Evolutionary conservation across 2,888 invertebrate species (phyloP).

Genomic region (Caradrina kadenii): DNA sequence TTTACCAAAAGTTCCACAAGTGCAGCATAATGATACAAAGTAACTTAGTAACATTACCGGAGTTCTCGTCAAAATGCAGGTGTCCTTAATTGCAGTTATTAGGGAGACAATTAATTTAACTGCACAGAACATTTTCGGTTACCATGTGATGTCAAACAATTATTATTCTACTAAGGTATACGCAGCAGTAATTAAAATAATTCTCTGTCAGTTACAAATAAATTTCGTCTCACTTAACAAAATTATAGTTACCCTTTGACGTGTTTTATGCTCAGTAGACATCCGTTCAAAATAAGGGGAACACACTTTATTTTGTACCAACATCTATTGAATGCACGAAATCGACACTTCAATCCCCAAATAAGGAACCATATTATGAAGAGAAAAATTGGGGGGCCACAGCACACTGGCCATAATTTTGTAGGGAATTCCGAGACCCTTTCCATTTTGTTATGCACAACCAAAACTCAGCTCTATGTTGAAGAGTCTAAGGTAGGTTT

Average conservation of each 20-base stretch:
- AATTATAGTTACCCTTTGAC: not conserved
- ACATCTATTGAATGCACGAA: slow-evolving; percentile 42
- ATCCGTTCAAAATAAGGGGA: slow-evolving; percentile 12
- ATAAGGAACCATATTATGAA: slow-evolving; percentile 49
- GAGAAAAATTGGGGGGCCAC: slow-evolving; percentile 59
- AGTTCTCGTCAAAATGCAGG: slow-evolving; percentile 6
- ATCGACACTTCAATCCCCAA: slow-evolving; percentile 20
- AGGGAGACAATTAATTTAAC: not conserved
- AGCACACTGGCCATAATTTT: slow-evolving; percentile 62
- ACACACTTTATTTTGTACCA: not conserved
- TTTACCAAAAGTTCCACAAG: slow-evolving; percentile 6
- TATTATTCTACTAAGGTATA: not conserved
- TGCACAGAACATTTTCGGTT: not conserved
- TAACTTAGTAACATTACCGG: slow-evolving; percentile 26
- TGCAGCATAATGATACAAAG: slow-evolving; percentile 20
- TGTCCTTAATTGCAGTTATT: slow-evolving; percentile 31
- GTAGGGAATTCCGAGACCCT: slow-evolving; percentile 48
- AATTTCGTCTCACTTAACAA: not conserved
- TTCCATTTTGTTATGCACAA: slow-evolving; percentile 6
- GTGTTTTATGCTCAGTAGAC: not conserved
- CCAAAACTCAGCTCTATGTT: slow-evolving; percentile 13
- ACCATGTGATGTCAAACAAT: not conserved
- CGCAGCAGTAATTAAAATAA: not conserved
- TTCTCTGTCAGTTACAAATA: not conserved
- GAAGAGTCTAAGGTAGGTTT: slow-evolving; percentile 1